Percentiles rank a stretch among this genome's conserved stretches.
These are phyloP conservation scores for Charadrius vociferus DNA, from an alignment of 2,113 vertebrate genomes.

Conservation along the genomic window DNA sequence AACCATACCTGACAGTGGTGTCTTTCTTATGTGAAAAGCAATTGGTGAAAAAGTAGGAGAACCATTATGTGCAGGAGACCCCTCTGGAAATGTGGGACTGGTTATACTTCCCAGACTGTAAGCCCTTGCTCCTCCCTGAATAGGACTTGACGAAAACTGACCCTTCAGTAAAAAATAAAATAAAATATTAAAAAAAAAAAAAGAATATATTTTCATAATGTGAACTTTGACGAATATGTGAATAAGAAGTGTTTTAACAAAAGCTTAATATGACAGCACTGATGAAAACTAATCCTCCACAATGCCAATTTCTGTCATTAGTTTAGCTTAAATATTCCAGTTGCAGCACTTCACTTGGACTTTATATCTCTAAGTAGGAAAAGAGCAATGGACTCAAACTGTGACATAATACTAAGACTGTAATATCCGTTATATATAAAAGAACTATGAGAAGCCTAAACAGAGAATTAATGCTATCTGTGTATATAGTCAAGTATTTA, in stretches of 20 bases:
- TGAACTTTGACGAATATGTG: not conserved
- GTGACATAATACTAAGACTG: not conserved
- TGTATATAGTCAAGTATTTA: not conserved
- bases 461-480: not conserved
- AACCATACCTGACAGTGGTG: slow-evolving; percentile 84
- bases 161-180: slow-evolving; percentile 70
- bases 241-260: not conserved
- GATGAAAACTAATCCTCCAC: not conserved
- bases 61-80: slow-evolving; percentile 73
- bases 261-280: not conserved
- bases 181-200: not conserved
- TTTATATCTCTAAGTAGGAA: not conserved
- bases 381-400: not conserved
- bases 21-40: slow-evolving; percentile 75
- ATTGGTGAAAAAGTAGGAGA: slow-evolving; percentile 91
- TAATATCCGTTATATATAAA: not conserved
- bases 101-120: slow-evolving; percentile 89
- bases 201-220: not conserved
- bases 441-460: not conserved
- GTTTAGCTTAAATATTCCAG: not conserved
- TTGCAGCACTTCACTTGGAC: not conserved
- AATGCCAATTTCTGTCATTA: not conserved
- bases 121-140: slow-evolving; percentile 82
- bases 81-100: slow-evolving; percentile 83
- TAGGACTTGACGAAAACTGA: slow-evolving; percentile 96